These are phyloP conservation scores for Tragelaphus oryx DNA, from an alignment of 2,797 vertebrate species.

Conservation along the genomic window DNA sequence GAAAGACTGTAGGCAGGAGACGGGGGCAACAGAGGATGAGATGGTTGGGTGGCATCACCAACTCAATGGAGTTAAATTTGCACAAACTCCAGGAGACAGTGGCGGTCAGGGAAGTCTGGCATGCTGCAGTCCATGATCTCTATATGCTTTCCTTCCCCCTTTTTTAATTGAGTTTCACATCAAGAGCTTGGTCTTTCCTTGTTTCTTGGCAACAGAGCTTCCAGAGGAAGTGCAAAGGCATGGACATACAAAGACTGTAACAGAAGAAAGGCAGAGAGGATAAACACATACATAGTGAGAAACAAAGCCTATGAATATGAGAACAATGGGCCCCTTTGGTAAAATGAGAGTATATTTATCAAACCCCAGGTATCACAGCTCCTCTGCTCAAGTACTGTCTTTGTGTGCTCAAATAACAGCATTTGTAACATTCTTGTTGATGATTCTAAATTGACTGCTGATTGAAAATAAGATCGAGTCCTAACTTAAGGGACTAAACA, in stretches of 20 bases:
- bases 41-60: not conserved
- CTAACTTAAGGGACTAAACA: not conserved
- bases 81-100: not conserved
- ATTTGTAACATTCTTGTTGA: not conserved
- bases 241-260: not conserved
- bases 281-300: not conserved
- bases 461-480: not conserved
- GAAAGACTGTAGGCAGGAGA: not conserved
- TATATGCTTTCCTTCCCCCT: conserved; percentile 12
- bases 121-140: not conserved
- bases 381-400: not conserved
- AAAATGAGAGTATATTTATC: not conserved
- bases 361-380: not conserved
- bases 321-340: not conserved
- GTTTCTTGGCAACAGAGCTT: conserved; percentile 54
- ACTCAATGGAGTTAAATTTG: not conserved
- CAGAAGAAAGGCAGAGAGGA: not conserved
- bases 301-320: not conserved
- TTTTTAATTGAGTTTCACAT: not conserved
- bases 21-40: not conserved
- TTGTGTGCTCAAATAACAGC: not conserved
- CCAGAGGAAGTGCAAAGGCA: conserved; percentile 29
- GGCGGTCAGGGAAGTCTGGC: not conserved
- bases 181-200: conserved; percentile 8
- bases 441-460: not conserved